Evolutionary conservation across 2,113 vertebrate species (phyloP), one percentile per base, ranked within the genome.

Genomic region (Aspidoscelis tigris): DNA sequence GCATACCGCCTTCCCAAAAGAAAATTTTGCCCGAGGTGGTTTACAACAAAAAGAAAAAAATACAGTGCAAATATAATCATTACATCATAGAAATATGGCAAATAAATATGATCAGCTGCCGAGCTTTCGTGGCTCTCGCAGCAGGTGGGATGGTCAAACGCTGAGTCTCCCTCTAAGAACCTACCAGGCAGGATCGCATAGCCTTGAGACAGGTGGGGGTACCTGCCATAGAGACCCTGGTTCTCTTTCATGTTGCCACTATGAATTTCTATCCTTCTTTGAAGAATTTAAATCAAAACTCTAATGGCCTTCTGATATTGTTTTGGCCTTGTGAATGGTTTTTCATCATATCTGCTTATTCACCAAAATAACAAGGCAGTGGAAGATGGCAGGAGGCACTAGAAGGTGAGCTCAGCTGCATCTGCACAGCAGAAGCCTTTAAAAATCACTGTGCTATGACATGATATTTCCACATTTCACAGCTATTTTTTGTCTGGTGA

Each of bases 391-490:
- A 92, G 88, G 90, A 91, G 90, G 88, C 89, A 89, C 88, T 78
- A 92, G 93, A 91, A 94, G 92, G 89, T 91, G 88, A 90, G 92
- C 92, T 93, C 93, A 92, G 89, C 90, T 94, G 90, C 92, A 87
- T 93, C 92, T 93, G 91, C 91, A 95, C 92, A 93, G 93, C 89
- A 95, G 92, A 94, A 93, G 92, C 90, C 93, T 94, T 94, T 94
- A 93, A 94, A 77, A 95, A 94, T 93, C 91, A 92, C 93, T 91
- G 87, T 88, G 91, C 88, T 93, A 93, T 87, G 92, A 92, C 80
- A n/a, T 93, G 91, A 64, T 86, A 93, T 95, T 95, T 95, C 92
- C 94, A 94, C 94, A 95, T 94, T 94, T 94, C 93, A 95, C 73
- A 84, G 94, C 91, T 94, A 95, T 95, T 94, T 61, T 95, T 93